These are phyloP conservation scores for Nomada hirtipes DNA, from an alignment of 2,888 invertebrate species.

Conservation along the genomic window DNA sequence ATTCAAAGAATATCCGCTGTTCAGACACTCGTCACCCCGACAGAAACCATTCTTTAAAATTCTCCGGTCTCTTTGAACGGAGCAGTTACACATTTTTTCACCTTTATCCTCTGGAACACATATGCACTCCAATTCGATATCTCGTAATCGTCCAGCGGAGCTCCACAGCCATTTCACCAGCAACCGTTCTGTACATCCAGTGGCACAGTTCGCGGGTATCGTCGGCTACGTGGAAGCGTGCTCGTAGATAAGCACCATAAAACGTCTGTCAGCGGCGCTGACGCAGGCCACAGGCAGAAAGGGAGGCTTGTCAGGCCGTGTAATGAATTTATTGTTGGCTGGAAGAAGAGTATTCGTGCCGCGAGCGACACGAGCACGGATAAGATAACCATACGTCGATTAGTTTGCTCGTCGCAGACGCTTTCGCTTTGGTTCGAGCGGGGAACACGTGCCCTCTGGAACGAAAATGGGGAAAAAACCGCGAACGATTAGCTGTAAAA, in stretches of 20 bases:
- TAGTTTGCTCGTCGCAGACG: constrained; percentile 39
- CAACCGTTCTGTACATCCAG: constrained; percentile 19
- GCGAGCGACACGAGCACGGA: constrained; percentile 38
- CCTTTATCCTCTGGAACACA: neutral
- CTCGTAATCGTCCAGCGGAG: neutral
- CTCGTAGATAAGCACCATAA: constrained; percentile 56
- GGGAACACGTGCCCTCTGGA: neutral
- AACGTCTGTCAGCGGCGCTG: constrained; percentile 53
- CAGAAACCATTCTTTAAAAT: neutral
- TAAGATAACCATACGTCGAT: constrained; percentile 59
- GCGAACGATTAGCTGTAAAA: constrained; percentile 5
- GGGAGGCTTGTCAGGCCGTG: constrained; percentile 38
- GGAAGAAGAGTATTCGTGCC: constrained; percentile 43
- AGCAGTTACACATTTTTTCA: neutral
- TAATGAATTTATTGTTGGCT: constrained; percentile 64
- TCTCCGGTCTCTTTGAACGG: neutral
- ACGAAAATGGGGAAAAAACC: constrained; percentile 4
- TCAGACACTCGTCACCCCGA: neutral
- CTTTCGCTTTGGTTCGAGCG: constrained; percentile 9
- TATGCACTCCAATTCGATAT: neutral
- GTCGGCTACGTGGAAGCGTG: constrained; percentile 9
- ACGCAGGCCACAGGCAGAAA: constrained; percentile 9
- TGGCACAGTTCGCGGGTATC: constrained; percentile 36
- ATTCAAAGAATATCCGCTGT: neutral
- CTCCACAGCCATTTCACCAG: neutral